Evolutionary conservation across 2,113 vertebrate genomes (phyloP).

Genomic region (Odocoileus hemionus): DNA sequence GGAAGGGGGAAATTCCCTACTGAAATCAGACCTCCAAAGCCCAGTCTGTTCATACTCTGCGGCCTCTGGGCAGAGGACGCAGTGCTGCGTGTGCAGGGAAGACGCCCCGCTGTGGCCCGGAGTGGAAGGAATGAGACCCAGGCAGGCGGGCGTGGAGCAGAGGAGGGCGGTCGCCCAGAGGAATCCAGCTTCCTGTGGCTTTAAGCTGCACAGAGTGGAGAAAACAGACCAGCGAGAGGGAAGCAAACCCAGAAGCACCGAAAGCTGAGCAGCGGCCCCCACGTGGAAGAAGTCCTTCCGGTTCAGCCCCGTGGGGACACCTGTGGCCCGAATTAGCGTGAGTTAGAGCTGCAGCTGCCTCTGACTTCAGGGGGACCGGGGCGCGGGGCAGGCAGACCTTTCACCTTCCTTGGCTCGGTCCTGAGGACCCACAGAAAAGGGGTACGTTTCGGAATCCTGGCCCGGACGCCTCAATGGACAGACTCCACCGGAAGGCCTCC

Average conservation of each 20-base stretch:
- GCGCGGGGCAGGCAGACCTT: accelerated
- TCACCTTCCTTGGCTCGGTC: accelerated
- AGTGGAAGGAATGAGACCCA: neutral
- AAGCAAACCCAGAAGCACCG: too few species aligned
- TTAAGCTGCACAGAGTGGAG: neutral
- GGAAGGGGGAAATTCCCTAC: neutral
- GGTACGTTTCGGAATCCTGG: neutral
- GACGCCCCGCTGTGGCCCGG: accelerated
- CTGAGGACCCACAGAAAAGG: neutral
- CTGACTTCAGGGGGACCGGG: neutral
- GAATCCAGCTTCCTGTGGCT: neutral
- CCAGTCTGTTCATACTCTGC: accelerated
- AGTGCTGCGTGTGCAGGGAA: neutral
- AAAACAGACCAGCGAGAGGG: neutral
- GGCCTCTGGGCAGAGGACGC: neutral
- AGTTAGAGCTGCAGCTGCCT: neutral
- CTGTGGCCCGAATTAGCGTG: neutral
- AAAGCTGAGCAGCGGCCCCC: neutral
- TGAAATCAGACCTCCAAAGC: neutral
- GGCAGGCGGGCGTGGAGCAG: accelerated
- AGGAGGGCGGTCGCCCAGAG: neutral
- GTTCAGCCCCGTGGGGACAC: neutral
- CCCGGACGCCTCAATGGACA: neutral
- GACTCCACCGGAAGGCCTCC: too few species aligned
- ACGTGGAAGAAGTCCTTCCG: accelerated